phyloP scores from a whole-genome alignment of 2,888 invertebrate genomes.

The Xanthorhoe spadicearia region DNA sequence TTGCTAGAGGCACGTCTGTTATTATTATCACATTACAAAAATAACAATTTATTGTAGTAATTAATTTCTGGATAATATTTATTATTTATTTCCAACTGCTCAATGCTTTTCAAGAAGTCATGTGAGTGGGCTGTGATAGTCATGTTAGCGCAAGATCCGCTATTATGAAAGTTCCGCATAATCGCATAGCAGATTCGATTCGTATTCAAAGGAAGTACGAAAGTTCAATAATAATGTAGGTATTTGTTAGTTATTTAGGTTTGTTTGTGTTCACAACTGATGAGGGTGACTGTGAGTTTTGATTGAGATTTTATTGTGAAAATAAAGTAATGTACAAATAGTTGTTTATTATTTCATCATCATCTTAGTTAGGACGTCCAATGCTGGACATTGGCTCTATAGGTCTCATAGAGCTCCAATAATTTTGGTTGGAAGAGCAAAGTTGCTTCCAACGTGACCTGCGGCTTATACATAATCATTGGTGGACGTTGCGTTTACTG shows the following conservation, averaged over 20 bases:
- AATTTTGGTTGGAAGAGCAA: too few relatives aligned
- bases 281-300: constrained; percentile 78
- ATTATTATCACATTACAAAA: constrained; percentile 1
- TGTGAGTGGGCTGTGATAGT: constrained; percentile 54
- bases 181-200: constrained; percentile 8
- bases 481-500: too few relatives aligned
- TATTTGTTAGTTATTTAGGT: constrained; percentile 71
- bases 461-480: too few relatives aligned
- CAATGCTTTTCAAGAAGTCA: constrained; percentile 17
- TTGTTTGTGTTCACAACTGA: constrained; percentile 73
- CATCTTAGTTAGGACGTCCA: too few relatives aligned
- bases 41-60: not conserved
- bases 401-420: too few relatives aligned
- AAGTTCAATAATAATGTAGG: constrained; percentile 58
- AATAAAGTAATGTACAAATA: constrained; percentile 75
- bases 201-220: constrained; percentile 29
- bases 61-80: not conserved
- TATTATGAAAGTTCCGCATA: constrained; percentile 42
- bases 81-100: not conserved
- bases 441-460: too few relatives aligned
- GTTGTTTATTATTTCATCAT: constrained; percentile 51
- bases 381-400: too few relatives aligned
- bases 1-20: constrained; percentile 14
- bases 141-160: constrained; percentile 46
- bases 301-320: constrained; percentile 80